phyloP scores from a whole-genome alignment of 2,888 invertebrate species.

The Dicranocentrus wangi region DNA sequence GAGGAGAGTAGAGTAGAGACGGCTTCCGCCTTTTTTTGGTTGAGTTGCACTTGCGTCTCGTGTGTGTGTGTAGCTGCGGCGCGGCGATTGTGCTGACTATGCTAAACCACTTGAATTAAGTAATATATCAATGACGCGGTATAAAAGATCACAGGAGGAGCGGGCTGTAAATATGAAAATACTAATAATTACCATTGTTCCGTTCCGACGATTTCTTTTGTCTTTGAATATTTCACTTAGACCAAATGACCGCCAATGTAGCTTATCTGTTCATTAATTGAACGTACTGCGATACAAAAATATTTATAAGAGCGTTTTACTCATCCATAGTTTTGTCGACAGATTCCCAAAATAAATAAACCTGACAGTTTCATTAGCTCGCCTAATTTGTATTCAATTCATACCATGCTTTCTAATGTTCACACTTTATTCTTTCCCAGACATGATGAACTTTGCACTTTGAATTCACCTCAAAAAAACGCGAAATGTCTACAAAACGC shows the following conservation, averaged over 20 bases:
- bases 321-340: too few species aligned
- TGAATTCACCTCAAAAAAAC: too few species aligned
- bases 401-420: slow-evolving; percentile 17
- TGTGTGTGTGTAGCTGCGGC: too few species aligned
- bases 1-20: slow-evolving; percentile 13
- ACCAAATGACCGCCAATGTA: too few species aligned
- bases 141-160: neutral
- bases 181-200: neutral
- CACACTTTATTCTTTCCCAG: slow-evolving; percentile 25
- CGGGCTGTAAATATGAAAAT: neutral
- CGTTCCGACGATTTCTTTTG: neutral
- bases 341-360: too few species aligned
- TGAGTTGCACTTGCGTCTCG: too few species aligned
- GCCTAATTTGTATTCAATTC: slow-evolving; percentile 45
- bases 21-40: slow-evolving; percentile 9
- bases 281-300: too few species aligned
- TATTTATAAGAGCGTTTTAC: too few species aligned
- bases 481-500: too few species aligned
- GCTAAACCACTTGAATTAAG: neutral
- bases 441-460: too few species aligned
- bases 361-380: neutral
- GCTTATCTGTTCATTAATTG: too few species aligned
- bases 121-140: slow-evolving; percentile 10
- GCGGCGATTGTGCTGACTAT: slow-evolving; percentile 1
- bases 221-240: too few species aligned